Base-by-base conservation (phyloP, 2,797 vertebrate genomes). In the Poeciliopsis presidionis region DNA sequence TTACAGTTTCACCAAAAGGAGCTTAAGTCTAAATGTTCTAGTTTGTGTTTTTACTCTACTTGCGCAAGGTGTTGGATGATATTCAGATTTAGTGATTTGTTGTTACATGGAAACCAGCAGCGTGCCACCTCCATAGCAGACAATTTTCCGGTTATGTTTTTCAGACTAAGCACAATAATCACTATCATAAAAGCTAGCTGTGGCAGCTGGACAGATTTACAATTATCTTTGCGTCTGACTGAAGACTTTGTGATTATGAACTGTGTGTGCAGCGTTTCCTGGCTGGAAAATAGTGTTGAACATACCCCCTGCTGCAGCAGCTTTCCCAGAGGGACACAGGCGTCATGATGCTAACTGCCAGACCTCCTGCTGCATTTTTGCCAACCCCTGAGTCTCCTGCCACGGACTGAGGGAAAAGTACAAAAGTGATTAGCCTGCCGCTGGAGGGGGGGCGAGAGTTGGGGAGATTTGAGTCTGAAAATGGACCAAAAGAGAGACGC, bases 361-460 rank as follows among this genome's bases (percentile, higher is more conserved):
- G 86, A 93, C 84, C 90, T 85, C 90, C 92, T 80, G 85, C 86
- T 84, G 86, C 85, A 87, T 84, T 89, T 85, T 80, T 88, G 85
- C 86, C 89, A 86, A 90, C 90, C 91, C 85, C 79, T 73, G 86
- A 90, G 91, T 89, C 85, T 90, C 89, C 88, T 78, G 89, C 87
- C 90, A 93, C 65, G 90, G 92, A 84, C 92, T 89, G 84, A 74
- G 92, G 90, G 87, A 93, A 94, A 94, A 95, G 91, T 89, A 95
- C 92, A 94, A 94, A 94, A 93, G 92, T 90, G 87, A 94, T 94
- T 95, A 94, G 88, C 30, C 43, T 89, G 89, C 74, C 5, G 70
- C 88, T 87, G 78, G 87, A 83, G 88, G 83, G 78, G 73, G 82
- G 85, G 65, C n/a, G 80, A 89, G 82, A 75, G 74, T 81, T 81